Conservation (phyloP, 2,113 vertebrate species). For the Gymnorhina tibicen region DNA sequence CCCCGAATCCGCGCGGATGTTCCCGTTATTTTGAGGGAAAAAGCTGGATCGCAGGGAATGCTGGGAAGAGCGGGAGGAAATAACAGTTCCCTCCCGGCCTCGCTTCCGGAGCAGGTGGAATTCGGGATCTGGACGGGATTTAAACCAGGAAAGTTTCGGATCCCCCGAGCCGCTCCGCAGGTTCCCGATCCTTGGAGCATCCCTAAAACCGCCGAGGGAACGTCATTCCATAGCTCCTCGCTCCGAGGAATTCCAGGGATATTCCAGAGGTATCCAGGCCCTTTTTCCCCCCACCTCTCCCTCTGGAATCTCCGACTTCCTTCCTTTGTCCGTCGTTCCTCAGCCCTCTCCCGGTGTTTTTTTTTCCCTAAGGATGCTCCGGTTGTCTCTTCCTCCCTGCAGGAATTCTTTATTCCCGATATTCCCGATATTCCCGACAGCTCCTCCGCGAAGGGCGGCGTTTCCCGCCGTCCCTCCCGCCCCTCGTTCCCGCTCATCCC, state of each 20-base stretch:
- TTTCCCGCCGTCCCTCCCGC: not conserved
- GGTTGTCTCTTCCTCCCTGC: not conserved
- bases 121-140: accelerated
- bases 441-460: not conserved
- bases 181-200: not conserved
- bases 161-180: not conserved
- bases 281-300: not conserved
- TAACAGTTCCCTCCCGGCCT: not conserved
- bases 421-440: too few species aligned
- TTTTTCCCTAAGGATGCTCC: not conserved
- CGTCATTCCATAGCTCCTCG: accelerated
- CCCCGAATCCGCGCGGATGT: not conserved
- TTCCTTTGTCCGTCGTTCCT: not conserved
- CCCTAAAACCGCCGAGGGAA: not conserved
- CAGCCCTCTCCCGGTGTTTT: not conserved
- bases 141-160: accelerated
- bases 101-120: not conserved
- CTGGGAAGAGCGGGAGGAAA: not conserved
- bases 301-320: not conserved
- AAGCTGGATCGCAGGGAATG: not conserved
- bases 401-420: not conserved
- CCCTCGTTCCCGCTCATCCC: not conserved
- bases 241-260: not conserved
- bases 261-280: not conserved
- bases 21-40: not conserved